A percentile compares a stretch with the other conserved stretches of the same genome.
phyloP scores from a whole-genome alignment of 2,113 vertebrate genomes.

The Spea bombifrons region DNA sequence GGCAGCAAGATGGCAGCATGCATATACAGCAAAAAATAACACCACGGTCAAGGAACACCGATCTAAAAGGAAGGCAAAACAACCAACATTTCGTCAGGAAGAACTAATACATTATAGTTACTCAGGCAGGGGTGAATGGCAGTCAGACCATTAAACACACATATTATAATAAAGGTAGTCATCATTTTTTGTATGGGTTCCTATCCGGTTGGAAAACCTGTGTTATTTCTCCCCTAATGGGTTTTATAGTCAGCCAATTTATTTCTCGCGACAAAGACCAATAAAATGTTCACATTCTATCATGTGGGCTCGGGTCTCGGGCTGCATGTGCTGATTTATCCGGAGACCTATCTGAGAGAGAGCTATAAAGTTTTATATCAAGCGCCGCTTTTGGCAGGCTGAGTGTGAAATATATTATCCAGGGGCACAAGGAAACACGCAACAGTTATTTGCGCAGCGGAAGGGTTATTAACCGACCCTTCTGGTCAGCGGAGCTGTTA shows the following conservation, averaged over 20 bases:
- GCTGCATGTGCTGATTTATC: conserved; percentile 25
- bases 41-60: too few relatives aligned
- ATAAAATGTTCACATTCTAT: conserved; percentile 29
- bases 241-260: conserved; percentile 39
- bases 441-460: conserved; percentile 8
- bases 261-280: conserved; percentile 30
- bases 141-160: background rate
- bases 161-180: conserved; percentile 15
- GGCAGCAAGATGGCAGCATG: too few relatives aligned
- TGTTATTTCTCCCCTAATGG: conserved; percentile 34
- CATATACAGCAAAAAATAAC: too few relatives aligned
- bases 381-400: conserved; percentile 12
- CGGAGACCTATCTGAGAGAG: conserved; percentile 1
- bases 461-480: background rate
- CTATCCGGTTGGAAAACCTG: background rate
- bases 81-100: background rate
- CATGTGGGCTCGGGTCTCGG: conserved; percentile 3
- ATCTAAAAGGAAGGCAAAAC: too few relatives aligned
- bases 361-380: conserved; percentile 31
- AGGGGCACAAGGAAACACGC: conserved; percentile 6
- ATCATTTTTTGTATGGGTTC: background rate
- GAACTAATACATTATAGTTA: background rate
- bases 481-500: background rate
- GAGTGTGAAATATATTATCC: conserved; percentile 20
- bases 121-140: background rate